Evolutionary conservation across 2,113 vertebrate species (phyloP).

Genomic region (Spheniscus mendiculus): DNA sequence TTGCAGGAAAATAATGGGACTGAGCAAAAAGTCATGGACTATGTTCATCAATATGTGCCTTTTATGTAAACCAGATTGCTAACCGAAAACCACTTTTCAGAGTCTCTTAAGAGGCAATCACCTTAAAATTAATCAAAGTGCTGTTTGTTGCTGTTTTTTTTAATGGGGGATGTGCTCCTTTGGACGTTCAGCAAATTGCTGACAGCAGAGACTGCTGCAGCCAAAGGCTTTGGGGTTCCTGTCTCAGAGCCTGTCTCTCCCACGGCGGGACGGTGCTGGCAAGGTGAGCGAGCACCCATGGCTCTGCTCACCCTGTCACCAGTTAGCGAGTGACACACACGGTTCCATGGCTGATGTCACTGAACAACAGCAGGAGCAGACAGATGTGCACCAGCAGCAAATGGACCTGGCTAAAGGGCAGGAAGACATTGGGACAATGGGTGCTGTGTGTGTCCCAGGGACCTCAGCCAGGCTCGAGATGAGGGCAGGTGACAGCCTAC

Average conservation of each 20-base stretch:
- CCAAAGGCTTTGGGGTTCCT: background rate
- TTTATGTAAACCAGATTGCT: slow-evolving; percentile 23
- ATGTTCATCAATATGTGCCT: slow-evolving; percentile 11
- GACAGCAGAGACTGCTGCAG: background rate
- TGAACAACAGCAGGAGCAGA: background rate
- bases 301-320: background rate
- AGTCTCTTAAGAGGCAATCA: slow-evolving; percentile 38
- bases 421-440: fast-evolving
- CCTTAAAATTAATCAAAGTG: slow-evolving; percentile 33
- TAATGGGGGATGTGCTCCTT: background rate
- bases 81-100: slow-evolving; percentile 30
- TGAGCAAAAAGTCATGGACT: background rate
- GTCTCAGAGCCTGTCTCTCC: background rate
- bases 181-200: background rate
- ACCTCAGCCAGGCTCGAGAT: background rate
- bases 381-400: background rate
- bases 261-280: fast-evolving
- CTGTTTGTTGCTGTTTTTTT: background rate
- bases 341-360: background rate
- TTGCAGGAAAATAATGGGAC: slow-evolving; percentile 2
- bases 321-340: fast-evolving
- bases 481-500: background rate
- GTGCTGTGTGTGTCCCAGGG: background rate
- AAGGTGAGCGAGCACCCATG: fast-evolving
- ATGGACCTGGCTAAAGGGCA: background rate